Percentiles rank a stretch among this genome's conserved stretches.
Conservation (phyloP, 2,888 invertebrate species). For the Drepanosiphum platanoidis region DNA sequence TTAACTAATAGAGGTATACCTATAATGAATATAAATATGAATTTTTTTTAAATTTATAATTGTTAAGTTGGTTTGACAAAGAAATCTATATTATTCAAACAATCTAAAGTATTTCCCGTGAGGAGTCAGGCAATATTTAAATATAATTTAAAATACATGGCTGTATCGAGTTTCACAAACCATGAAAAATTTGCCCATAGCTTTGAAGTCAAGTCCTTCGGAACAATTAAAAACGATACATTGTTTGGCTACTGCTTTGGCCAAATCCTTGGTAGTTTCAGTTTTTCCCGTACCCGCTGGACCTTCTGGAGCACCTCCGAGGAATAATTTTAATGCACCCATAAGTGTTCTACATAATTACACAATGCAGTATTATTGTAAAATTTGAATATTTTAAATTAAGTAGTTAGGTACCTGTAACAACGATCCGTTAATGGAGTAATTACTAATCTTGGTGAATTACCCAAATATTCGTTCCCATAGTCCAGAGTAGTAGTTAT, state of each 20-base stretch:
- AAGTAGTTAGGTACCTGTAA: slow-evolving; percentile 73
- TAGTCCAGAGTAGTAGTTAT: slow-evolving; percentile 85
- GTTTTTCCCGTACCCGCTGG: slow-evolving; percentile 92
- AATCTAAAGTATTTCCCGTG: no score
- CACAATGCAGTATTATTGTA: not conserved
- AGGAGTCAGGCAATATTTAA: no score
- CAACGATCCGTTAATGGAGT: slow-evolving; percentile 94
- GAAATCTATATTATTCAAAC: no score
- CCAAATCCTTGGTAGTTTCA: slow-evolving; percentile 93
- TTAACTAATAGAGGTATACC: no score
- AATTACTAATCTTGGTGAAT: slow-evolving; percentile 86
- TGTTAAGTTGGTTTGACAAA: no score
- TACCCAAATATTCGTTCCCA: slow-evolving; percentile 94
- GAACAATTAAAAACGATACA: slow-evolving; percentile 98
- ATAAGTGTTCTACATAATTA: slow-evolving; percentile 79
- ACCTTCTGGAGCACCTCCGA: slow-evolving; percentile 90
- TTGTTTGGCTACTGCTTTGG: slow-evolving; percentile 95
- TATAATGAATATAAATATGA: no score
- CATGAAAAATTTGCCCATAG: slow-evolving; percentile 92
- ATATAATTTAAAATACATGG: no score
- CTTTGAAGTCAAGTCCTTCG: slow-evolving; percentile 92
- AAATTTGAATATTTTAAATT: not conserved
- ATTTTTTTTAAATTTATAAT: no score
- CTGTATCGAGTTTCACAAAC: no score
- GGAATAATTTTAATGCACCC: slow-evolving; percentile 89